Evolutionary conservation across 2,888 invertebrate species (phyloP).

Genomic region (Drosophila melanosoma): DNA sequence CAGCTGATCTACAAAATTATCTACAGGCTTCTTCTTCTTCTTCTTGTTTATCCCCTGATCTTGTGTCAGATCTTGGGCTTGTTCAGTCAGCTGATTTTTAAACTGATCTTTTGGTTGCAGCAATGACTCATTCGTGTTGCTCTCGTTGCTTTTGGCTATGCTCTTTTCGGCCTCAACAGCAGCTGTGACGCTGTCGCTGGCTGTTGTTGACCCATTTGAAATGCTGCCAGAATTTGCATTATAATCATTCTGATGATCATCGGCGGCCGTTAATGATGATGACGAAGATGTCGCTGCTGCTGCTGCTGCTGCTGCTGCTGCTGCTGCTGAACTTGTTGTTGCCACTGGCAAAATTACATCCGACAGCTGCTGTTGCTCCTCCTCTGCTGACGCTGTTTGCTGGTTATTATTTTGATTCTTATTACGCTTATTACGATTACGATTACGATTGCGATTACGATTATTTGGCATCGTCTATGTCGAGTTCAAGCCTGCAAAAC

Average conservation of each 20-base stretch:
- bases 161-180: constrained; percentile 35
- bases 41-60: background rate
- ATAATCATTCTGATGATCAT: constrained; percentile 51
- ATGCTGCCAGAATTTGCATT: constrained; percentile 74
- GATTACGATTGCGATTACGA: constrained; percentile 78
- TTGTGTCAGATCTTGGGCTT: background rate
- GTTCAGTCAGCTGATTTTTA: background rate
- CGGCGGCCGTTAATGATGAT: constrained; percentile 24
- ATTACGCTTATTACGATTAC: constrained; percentile 80
- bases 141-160: constrained; percentile 31
- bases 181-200: constrained; percentile 31
- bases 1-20: constrained; percentile 5
- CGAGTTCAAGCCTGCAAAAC: constrained; percentile 48
- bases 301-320: constrained; percentile 17
- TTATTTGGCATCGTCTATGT: constrained; percentile 82
- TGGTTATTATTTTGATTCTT: constrained; percentile 67
- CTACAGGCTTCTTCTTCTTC: background rate
- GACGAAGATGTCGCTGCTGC: constrained; percentile 26
- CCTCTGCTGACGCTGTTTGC: constrained; percentile 20
- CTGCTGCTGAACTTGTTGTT: constrained; percentile 5
- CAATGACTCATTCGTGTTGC: background rate
- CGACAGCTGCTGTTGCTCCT: background rate
- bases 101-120: background rate
- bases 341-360: constrained; percentile 16
- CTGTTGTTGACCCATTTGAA: constrained; percentile 72